These are phyloP conservation scores for Caenorhabditis japonica DNA, from an alignment of 2,888 invertebrate species.

Conservation along the genomic window DNA sequence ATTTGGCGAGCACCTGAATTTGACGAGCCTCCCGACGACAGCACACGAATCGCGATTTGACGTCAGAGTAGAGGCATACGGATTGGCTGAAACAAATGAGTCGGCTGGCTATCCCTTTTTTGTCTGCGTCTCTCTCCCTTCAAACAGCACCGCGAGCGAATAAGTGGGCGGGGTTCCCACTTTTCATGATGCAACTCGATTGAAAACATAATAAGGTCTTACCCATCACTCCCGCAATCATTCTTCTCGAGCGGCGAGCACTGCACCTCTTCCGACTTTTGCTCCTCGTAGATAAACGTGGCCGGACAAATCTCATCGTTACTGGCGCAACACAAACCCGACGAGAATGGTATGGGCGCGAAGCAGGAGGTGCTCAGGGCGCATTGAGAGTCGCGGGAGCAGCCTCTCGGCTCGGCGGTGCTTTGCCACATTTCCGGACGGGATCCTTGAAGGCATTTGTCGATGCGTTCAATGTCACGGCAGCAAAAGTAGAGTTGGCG, in stretches of 20 bases:
- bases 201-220: background rate
- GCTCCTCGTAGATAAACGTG: slow-evolving; percentile 63
- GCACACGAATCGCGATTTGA: slow-evolving; percentile 69
- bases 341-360: slow-evolving; percentile 38
- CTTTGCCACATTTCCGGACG: slow-evolving; percentile 48
- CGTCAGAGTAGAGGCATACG: slow-evolving; percentile 65
- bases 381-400: slow-evolving; percentile 63
- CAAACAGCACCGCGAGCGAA: too few relatives aligned
- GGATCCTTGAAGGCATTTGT: slow-evolving; percentile 54
- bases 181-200: too few relatives aligned
- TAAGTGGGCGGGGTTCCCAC: too few relatives aligned
- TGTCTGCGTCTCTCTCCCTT: background rate
- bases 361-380: slow-evolving; percentile 56
- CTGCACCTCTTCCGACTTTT: slow-evolving; percentile 54
- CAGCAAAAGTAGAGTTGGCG: slow-evolving; percentile 69
- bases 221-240: slow-evolving; percentile 54
- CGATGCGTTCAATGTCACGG: slow-evolving; percentile 49
- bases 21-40: slow-evolving; percentile 64
- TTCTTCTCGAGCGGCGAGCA: slow-evolving; percentile 66
- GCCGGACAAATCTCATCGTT: slow-evolving; percentile 68
- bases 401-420: slow-evolving; percentile 55
- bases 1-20: slow-evolving; percentile 47
- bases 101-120: too few relatives aligned
- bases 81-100: slow-evolving; percentile 54
- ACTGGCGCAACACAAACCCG: slow-evolving; percentile 66